Evolutionary conservation across 2,797 vertebrate species (phyloP).

Genomic region (Eurystomus glaucurus): DNA sequence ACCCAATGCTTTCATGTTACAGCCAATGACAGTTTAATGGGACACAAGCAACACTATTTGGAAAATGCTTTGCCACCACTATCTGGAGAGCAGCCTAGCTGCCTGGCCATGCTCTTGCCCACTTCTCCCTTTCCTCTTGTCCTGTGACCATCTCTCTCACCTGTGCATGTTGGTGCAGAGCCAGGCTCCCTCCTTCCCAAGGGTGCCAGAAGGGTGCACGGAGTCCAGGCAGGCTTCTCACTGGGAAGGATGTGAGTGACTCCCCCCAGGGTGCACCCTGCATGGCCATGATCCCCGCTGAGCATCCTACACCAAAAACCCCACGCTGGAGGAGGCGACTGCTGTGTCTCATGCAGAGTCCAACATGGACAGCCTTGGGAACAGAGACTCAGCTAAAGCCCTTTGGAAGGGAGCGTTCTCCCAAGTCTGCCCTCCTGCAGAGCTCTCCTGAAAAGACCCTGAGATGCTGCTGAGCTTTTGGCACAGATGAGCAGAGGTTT

Average conservation of each 20-base stretch:
- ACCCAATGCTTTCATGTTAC: neutral
- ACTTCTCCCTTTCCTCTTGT: neutral
- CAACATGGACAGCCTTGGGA: neutral
- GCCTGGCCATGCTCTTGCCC: neutral
- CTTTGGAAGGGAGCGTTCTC: neutral
- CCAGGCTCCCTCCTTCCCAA: neutral
- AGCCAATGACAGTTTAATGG: neutral
- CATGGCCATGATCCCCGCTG: neutral
- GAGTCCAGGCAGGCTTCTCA: neutral
- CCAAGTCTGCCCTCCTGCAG: accelerated
- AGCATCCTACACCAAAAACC: neutral
- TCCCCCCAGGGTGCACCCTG: accelerated
- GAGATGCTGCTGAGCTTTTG: neutral
- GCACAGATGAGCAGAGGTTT: neutral
- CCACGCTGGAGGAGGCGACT: accelerated
- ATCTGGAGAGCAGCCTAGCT: neutral
- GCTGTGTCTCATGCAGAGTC: neutral
- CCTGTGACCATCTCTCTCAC: neutral
- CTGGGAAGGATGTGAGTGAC: accelerated
- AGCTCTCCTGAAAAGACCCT: accelerated
- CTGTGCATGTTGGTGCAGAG: neutral
- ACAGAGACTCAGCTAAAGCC: neutral
- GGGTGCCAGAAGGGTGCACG: accelerated
- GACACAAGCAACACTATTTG: neutral
- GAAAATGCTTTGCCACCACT: neutral